Evolutionary conservation across 2,888 invertebrate genomes (phyloP).

Genomic region (Apotomis turbidana): DNA sequence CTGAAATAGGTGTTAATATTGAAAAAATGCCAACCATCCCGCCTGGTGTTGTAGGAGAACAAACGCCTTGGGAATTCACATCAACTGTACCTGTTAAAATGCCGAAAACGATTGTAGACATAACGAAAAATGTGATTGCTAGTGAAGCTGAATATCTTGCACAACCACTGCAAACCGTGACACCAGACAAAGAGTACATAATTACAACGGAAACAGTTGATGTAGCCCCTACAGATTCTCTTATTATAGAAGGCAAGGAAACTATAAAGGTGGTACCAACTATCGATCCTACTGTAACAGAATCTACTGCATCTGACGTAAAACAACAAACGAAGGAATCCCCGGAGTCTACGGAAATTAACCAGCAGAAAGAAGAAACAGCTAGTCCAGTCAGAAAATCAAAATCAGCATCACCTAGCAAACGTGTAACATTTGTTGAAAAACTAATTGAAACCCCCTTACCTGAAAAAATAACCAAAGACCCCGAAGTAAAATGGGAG

Average conservation of each 20-base stretch:
- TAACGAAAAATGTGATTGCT: conserved; percentile 41
- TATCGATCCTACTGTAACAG: not conserved
- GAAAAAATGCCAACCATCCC: conserved; percentile 42
- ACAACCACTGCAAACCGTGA: conserved; percentile 25
- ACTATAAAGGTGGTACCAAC: conserved; percentile 4
- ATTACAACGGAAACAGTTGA: conserved; percentile 21
- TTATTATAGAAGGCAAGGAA: not conserved
- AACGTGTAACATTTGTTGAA: conserved; percentile 42
- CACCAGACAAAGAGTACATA: conserved; percentile 25
- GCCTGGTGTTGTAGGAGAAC: conserved; percentile 36
- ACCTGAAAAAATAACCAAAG: conserved; percentile 29
- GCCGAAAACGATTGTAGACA: conserved; percentile 32
- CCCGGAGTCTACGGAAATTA: conserved; percentile 3
- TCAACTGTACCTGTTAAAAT: not conserved
- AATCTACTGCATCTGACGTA: not conserved
- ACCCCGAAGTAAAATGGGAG: conserved; percentile 26
- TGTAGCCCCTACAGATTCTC: not conserved
- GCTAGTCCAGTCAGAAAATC: conserved; percentile 31
- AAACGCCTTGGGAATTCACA: not conserved
- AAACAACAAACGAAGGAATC: not conserved
- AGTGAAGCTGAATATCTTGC: conserved; percentile 44
- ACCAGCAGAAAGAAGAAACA: conserved; percentile 10
- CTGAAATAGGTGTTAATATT: conserved; percentile 62
- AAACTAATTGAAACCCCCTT: conserved; percentile 34
- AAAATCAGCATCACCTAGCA: conserved; percentile 41